Conservation (phyloP, 2,888 invertebrate genomes). For the Cosmia trapezina region DNA sequence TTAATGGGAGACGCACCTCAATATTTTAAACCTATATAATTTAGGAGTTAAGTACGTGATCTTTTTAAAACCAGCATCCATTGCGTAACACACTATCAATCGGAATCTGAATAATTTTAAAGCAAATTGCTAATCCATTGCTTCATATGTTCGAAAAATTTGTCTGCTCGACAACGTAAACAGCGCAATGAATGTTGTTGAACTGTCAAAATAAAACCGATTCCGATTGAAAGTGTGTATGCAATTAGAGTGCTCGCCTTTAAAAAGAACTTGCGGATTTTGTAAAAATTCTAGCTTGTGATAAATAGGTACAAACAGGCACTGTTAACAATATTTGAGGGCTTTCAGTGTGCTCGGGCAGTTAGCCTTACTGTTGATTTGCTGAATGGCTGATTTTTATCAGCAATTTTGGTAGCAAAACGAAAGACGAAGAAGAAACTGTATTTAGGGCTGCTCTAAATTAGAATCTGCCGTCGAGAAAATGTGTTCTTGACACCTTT, state of each 20-base stretch:
- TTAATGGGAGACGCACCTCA: not conserved
- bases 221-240: no score
- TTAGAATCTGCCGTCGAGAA: no score
- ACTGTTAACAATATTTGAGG: not conserved
- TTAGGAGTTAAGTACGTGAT: not conserved
- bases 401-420: not conserved
- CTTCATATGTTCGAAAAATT: no score
- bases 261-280: not conserved
- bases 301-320: not conserved
- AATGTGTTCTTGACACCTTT: no score
- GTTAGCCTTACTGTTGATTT: not conserved
- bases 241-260: not conserved
- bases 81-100: no score
- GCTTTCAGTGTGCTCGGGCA: not conserved
- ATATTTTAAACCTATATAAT: not conserved
- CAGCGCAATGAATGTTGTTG: no score
- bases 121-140: no score
- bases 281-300: not conserved
- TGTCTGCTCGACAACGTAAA: no score
- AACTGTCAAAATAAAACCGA: no score
- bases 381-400: not conserved
- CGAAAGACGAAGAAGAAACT: not conserved
- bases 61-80: not conserved
- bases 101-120: no score
- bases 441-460: not conserved